These are phyloP conservation scores for Heterotilapia buettikoferi DNA, from an alignment of 2,113 vertebrate genomes.

Conservation along the genomic window DNA sequence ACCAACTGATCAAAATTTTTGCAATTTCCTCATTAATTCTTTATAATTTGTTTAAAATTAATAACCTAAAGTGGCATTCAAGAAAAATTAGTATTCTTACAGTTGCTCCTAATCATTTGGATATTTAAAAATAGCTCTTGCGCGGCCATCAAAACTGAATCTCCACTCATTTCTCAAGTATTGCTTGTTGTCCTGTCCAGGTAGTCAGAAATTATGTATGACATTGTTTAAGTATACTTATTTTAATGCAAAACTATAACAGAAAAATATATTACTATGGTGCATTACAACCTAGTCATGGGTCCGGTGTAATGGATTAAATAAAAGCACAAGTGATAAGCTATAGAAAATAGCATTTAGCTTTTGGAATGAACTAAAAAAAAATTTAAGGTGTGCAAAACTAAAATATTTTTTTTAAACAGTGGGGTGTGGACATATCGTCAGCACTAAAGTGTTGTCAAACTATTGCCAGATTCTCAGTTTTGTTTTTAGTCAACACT, in stretches of 20 bases:
- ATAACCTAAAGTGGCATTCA: background rate
- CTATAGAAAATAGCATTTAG: background rate
- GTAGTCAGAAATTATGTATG: background rate
- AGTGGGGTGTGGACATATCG: background rate
- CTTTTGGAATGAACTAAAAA: background rate
- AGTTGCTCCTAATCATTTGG: background rate
- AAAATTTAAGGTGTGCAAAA: background rate
- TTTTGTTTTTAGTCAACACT: background rate
- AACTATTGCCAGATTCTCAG: background rate
- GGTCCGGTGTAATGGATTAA: background rate
- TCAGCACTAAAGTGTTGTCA: background rate
- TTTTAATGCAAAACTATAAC: background rate
- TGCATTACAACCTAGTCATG: background rate
- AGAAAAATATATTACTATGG: background rate
- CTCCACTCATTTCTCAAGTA: background rate
- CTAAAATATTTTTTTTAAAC: background rate
- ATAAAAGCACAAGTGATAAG: background rate
- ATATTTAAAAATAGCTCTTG: background rate
- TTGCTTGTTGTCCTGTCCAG: background rate
- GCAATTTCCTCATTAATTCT: background rate
- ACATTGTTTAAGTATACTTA: background rate
- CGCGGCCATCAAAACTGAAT: background rate
- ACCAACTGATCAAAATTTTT: background rate
- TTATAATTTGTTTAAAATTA: accelerated
- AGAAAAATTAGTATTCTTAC: background rate